Conservation (phyloP, 2,113 vertebrate species). For the Rhynchomys soricoides region DNA sequence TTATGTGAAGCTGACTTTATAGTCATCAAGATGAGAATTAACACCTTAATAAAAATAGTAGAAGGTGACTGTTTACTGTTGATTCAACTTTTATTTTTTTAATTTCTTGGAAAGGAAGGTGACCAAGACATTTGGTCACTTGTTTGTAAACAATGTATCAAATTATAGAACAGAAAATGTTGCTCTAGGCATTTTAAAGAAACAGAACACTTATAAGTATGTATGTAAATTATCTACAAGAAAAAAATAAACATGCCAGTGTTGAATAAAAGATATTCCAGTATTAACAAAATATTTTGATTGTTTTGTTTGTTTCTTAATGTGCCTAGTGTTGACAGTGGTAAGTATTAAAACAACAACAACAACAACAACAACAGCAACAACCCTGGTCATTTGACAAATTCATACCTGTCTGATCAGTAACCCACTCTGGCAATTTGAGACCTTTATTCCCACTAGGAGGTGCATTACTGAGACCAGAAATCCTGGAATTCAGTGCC, state of each 20-base stretch:
- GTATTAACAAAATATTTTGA: background rate
- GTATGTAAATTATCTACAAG: background rate
- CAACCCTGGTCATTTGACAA: background rate
- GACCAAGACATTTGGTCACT: background rate
- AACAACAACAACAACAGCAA: too few relatives aligned
- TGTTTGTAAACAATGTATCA: background rate
- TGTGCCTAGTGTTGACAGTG: background rate
- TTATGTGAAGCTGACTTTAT: slow-evolving; percentile 3
- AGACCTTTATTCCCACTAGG: background rate
- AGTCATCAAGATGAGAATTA: background rate
- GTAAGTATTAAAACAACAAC: background rate
- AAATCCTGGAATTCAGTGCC: background rate
- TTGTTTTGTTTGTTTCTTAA: background rate
- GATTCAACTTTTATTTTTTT: background rate
- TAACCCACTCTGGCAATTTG: background rate
- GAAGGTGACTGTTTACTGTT: background rate
- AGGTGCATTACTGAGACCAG: background rate
- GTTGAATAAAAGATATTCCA: background rate
- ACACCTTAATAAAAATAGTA: background rate
- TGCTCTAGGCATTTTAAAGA: background rate
- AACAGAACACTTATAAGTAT: background rate
- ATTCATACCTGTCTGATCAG: background rate
- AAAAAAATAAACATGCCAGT: background rate
- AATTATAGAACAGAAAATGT: background rate
- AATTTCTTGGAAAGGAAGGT: background rate